These are phyloP conservation scores for Notamacropus eugenii DNA, from an alignment of 2,797 vertebrate genomes.

Conservation along the genomic window DNA sequence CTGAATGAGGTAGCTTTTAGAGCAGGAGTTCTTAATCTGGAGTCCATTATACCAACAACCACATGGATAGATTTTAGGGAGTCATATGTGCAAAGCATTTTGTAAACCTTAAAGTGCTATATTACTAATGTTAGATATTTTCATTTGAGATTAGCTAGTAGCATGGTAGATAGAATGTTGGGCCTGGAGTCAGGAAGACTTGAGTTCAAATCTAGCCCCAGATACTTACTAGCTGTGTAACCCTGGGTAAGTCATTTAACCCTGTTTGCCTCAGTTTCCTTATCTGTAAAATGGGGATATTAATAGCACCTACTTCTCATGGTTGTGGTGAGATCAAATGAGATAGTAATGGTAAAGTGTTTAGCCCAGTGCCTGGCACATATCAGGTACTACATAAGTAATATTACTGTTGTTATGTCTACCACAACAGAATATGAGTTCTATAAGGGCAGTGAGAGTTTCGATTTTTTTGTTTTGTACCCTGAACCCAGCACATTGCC, in stretches of 20 bases:
- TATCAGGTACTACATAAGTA: not conserved
- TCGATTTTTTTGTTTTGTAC: not conserved
- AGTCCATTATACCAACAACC: not conserved
- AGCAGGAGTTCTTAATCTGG: not conserved
- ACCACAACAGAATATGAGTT: not conserved
- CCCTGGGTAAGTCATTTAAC: not conserved
- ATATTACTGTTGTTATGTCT: not conserved
- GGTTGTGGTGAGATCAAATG: not conserved
- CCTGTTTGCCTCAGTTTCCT: not conserved
- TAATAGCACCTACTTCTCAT: not conserved
- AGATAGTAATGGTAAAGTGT: not conserved
- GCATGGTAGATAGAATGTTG: not conserved
- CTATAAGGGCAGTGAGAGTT: not conserved
- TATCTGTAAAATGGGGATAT: not conserved
- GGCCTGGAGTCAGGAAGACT: not conserved
- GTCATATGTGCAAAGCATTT: not conserved
- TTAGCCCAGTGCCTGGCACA: not conserved
- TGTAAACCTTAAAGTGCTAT: not conserved
- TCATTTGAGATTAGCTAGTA: not conserved
- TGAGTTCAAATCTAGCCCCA: not conserved
- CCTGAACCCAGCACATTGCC: not conserved
- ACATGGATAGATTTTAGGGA: not conserved
- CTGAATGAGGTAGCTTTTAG: not conserved
- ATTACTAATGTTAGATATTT: not conserved
- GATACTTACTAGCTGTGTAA: not conserved